Evolutionary conservation across 2,888 invertebrate species (phyloP).

Genomic region (Drosophila nr. fundita): DNA sequence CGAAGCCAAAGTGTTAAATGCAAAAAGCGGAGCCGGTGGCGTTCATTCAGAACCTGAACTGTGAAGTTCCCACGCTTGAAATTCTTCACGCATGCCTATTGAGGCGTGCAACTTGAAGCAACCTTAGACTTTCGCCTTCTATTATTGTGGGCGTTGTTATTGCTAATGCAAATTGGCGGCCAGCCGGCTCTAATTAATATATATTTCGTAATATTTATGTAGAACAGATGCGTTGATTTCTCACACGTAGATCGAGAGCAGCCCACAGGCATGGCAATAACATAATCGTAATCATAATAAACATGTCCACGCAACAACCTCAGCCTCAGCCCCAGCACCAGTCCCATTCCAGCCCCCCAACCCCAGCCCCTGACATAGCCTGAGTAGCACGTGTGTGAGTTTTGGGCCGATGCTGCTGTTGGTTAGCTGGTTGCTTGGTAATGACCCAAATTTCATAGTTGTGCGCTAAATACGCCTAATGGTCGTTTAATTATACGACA

Average conservation of each 20-base stretch:
- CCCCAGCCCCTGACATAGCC: slow-evolving; percentile 16
- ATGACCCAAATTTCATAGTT: slow-evolving; percentile 78
- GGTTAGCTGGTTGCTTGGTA: slow-evolving; percentile 70
- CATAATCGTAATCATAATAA: slow-evolving; percentile 76
- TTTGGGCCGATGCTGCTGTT: slow-evolving; percentile 56
- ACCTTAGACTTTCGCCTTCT: slow-evolving; percentile 72
- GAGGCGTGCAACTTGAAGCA: slow-evolving; percentile 47
- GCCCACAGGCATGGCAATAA: slow-evolving; percentile 40
- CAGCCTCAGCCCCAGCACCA: slow-evolving; percentile 30
- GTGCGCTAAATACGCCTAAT: slow-evolving; percentile 75
- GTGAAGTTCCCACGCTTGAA: slow-evolving; percentile 68
- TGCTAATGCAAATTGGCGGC: slow-evolving; percentile 53
- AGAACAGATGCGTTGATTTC: slow-evolving; percentile 69
- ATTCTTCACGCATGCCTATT: slow-evolving; percentile 72
- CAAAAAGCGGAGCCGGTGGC: slow-evolving; percentile 43
- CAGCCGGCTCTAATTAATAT: slow-evolving; percentile 56
- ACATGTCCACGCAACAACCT: slow-evolving; percentile 56
- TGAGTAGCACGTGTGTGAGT: slow-evolving; percentile 70
- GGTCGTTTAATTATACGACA: slow-evolving; percentile 77
- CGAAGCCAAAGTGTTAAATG: slow-evolving; percentile 35
- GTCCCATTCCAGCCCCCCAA: slow-evolving; percentile 3
- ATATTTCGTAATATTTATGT: slow-evolving; percentile 51
- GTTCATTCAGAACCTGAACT: slow-evolving; percentile 66
- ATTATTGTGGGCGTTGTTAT: slow-evolving; percentile 22
- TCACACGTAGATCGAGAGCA: slow-evolving; percentile 38